Evolutionary conservation across 2,113 vertebrate genomes (phyloP), one percentile per base, ranked within the genome.

Genomic region (Amazona vittata): DNA sequence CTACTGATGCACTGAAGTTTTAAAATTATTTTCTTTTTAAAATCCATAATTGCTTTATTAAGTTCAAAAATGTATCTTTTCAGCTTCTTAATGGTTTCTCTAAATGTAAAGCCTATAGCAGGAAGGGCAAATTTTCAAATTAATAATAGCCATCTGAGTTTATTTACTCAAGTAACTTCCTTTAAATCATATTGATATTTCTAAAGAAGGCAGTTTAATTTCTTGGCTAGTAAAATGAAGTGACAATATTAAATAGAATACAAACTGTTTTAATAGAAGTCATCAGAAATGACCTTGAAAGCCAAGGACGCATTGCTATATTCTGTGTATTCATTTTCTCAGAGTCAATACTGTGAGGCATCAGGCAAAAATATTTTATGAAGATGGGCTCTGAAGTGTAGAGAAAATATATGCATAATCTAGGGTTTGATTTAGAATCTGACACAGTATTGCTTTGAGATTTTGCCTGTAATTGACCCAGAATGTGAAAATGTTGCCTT

Each of bases 181-280:
- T 77, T 79, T 83, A 93, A 92, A 90, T 86, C 37, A 86, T 70
- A 80, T 37, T 93, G 69, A 62, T 94, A 70, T 89, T 93, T 93
- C 83, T 96, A 69, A 86, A 82, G 86, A 84, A 91, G 65, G 62
- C 46, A 71, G 47, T 90, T 94, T 87, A 84, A 94, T 95, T 91
- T 95, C 73, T 68, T 75, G 65, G 26, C 16, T 60, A 84, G 60
- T 47, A 87, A 89, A 89, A 93, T 75, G 22, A 79, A 91, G 71
- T 49, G 19, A 71, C 83, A 85, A 79, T 87, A 85, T 85, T 73
- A 85, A 79, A 79, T 62, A 83, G 29, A 88, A 50, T 64, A 91
- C 16, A 37, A 91, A 75, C 24, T 80, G 7, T 67, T 95, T 76
- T 91, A 79, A 82, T 57, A 71, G 44, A 91, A 89, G 44, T 65